Base-by-base conservation (phyloP, 2,797 vertebrate species). In the Semotilus atromaculatus region DNA sequence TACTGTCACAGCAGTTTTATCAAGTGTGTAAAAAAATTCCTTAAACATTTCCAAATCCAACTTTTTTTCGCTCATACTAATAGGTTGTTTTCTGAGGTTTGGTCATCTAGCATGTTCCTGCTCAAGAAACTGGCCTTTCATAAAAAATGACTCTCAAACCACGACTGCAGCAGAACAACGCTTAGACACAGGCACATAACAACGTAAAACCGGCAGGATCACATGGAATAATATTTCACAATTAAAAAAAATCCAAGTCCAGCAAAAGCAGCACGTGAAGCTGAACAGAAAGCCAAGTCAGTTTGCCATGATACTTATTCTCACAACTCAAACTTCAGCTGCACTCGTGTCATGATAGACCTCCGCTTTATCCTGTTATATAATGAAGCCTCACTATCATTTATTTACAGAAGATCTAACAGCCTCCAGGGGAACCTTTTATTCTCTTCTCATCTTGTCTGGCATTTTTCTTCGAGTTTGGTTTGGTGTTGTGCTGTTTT, bases 341-440 rank as follows among this genome's bases (percentile, higher is more conserved):
- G 1, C 23, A 58, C 23, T 4, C 23, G 4, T 60, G 55, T 51
- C 45, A 14, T 29, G 4, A 51, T 34, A 21, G 34, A 53, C 5
- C 19, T 73, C 31, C 2, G 3, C 6, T 73, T 51, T 0, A 31
- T 51, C 43, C 48, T 38, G 34, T 76, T 76, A 58, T 38, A 40
- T 76, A 76, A 76, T n/a, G 53, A 76, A 76, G 51, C 34, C 53
- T 76, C 53, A 58, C 51, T 76, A 38, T 76, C 74, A 76, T 60
- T 76, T 76, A 76, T 76, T 76, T 38, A 76, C 74, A 76, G 13
- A 60, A 40, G 13, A 76, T 60, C 53, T 75, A 75, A 36, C 73
- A 7, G 73, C 31, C 73, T 58, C 34, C 7, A 76, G 51, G 73
- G 31, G 6, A 76, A 60, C 53, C 26, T 60, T 58, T 76, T 5